A percentile compares a stretch with the other conserved stretches of the same genome.
Evolutionary conservation across 1,140 invertebrate species (phyloP).

Genomic region (Batillaria attramentaria): DNA sequence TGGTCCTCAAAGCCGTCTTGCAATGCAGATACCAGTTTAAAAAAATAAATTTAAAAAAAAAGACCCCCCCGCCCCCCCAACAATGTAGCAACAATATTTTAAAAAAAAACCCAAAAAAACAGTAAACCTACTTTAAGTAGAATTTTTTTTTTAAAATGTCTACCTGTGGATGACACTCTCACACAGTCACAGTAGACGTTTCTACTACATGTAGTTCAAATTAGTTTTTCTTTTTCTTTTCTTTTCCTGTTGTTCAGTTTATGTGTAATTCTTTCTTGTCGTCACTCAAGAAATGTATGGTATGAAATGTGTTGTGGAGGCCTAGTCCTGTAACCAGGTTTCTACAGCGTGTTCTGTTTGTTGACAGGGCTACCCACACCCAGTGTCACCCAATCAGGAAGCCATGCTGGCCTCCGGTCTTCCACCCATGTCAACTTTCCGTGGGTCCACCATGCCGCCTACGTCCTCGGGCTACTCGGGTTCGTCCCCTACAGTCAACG

Average conservation of each 20-base stretch:
- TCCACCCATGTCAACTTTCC: slow-evolving; percentile 95
- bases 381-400: slow-evolving; percentile 78
- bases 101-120: no score
- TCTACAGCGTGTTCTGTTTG: slow-evolving; percentile 16
- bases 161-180: no score
- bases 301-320: neutral
- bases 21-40: no score
- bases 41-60: no score
- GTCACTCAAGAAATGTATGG: no score
- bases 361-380: slow-evolving; percentile 69
- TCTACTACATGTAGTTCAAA: neutral
- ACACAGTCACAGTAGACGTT: no score
- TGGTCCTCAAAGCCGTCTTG: no score
- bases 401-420: slow-evolving; percentile 81
- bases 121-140: no score
- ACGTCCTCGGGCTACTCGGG: slow-evolving; percentile 61
- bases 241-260: neutral
- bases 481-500: slow-evolving; percentile 63
- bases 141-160: no score
- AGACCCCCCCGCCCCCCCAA: no score
- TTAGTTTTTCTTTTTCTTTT: no score
- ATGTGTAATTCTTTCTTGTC: slow-evolving; percentile 6
- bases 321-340: neutral
- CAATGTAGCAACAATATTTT: no score
- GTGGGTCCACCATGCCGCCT: slow-evolving; percentile 73